Evolutionary conservation across 2,797 vertebrate genomes (phyloP).

Genomic region (Phoxinus dragarum): DNA sequence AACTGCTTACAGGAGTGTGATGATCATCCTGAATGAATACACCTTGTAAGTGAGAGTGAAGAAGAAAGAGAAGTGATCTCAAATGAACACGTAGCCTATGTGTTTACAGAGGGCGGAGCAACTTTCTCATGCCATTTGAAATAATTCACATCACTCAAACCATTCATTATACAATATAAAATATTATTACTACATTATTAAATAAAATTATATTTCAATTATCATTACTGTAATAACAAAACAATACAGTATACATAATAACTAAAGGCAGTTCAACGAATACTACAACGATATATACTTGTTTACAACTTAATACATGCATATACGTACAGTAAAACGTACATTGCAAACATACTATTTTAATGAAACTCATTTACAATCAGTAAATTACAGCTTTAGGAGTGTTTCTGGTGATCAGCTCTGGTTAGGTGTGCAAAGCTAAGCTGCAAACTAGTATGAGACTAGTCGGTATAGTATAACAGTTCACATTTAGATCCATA

Average conservation of each 20-base stretch:
- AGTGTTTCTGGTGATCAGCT: neutral
- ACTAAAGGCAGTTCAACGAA: neutral
- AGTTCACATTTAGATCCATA: neutral
- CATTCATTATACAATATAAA: no score
- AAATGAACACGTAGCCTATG: constrained; percentile 4
- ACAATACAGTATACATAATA: neutral
- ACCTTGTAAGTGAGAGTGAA: neutral
- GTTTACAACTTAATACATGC: neutral
- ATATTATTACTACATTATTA: neutral
- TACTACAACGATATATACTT: neutral
- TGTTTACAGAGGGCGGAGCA: constrained; percentile 37
- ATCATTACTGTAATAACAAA: neutral
- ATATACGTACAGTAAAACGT: neutral
- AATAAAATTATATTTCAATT: neutral
- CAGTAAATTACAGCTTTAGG: neutral
- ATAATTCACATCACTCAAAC: neutral
- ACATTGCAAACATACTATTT: neutral
- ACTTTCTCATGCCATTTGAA: neutral
- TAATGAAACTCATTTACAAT: neutral
- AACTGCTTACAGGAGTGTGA: neutral
- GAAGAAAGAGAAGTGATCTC: neutral
- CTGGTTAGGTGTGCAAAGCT: neutral
- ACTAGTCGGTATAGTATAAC: neutral
- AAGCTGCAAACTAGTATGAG: neutral
- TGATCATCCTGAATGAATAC: constrained; percentile 15